Percentiles rank a stretch among this genome's conserved stretches.
These are phyloP conservation scores for Hiodon alosoides DNA, from an alignment of 2,113 vertebrate species.

Conservation along the genomic window DNA sequence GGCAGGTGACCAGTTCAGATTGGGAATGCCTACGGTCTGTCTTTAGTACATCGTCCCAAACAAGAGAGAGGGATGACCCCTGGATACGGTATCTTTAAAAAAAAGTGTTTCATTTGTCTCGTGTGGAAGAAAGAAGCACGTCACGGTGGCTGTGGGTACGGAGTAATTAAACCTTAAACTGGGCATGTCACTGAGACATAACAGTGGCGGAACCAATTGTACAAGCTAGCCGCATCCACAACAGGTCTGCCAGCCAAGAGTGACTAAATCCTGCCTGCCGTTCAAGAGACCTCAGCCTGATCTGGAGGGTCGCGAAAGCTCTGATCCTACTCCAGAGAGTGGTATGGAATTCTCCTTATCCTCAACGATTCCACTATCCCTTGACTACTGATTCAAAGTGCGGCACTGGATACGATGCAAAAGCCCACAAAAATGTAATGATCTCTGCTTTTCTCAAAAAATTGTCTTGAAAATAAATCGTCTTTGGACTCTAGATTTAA, in stretches of 20 bases:
- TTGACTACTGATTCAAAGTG: neutral
- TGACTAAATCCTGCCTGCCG: neutral
- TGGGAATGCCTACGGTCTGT: neutral
- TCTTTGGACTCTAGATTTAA: too few species aligned
- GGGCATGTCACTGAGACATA: slow-evolving; percentile 34
- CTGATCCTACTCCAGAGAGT: slow-evolving; percentile 18
- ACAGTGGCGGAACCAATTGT: slow-evolving; percentile 38
- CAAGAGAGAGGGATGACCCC: neutral
- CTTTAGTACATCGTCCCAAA: too few species aligned
- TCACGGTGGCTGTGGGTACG: neutral
- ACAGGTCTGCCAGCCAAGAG: neutral
- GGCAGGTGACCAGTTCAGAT: neutral
- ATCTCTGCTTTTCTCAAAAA: neutral
- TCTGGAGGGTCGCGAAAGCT: neutral
- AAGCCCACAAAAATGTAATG: neutral
- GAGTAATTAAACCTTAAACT: slow-evolving; percentile 41
- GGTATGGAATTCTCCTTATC: neutral
- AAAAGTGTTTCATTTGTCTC: neutral
- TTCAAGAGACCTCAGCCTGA: neutral
- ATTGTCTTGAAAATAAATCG: neutral
- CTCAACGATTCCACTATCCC: neutral
- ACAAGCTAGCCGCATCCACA: slow-evolving; percentile 22
- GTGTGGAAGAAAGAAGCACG: neutral
- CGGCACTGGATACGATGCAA: neutral
- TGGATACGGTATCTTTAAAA: neutral